A percentile compares a stretch with the other conserved stretches of the same genome.
These are phyloP conservation scores for Chaetodon auriga DNA, from an alignment of 2,113 vertebrate species.

Conservation along the genomic window DNA sequence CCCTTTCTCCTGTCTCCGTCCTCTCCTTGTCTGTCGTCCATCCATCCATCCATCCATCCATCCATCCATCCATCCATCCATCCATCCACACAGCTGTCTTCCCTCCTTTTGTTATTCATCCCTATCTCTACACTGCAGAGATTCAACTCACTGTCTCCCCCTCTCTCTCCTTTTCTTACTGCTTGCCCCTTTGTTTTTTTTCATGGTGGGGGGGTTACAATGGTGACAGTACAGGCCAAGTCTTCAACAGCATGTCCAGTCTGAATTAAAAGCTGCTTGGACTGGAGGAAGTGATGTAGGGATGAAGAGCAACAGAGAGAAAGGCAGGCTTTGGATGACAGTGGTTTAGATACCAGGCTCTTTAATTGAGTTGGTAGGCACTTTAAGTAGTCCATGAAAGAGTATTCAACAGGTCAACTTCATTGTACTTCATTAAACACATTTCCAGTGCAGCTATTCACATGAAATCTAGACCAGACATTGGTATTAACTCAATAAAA, in stretches of 20 bases:
- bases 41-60: slow-evolving; percentile 36
- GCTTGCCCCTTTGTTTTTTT: slow-evolving; percentile 34
- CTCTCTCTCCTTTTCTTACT: slow-evolving; percentile 10
- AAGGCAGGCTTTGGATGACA: slow-evolving; percentile 18
- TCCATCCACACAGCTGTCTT: slow-evolving; percentile 43
- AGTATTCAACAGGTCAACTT: no score
- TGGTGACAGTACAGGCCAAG: slow-evolving; percentile 38
- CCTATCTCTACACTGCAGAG: slow-evolving; percentile 72
- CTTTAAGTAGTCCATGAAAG: slow-evolving; percentile 12
- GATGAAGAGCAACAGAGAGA: slow-evolving; percentile 10
- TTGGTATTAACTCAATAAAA: no score
- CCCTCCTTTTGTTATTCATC: slow-evolving; percentile 63
- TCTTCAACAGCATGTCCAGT: slow-evolving; percentile 39
- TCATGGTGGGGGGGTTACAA: slow-evolving; percentile 32
- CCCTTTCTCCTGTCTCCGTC: slow-evolving; percentile 38
- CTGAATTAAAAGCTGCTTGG: slow-evolving; percentile 42
- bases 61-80: slow-evolving; percentile 37
- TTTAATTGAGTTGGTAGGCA: slow-evolving; percentile 17
- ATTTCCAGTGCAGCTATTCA: no score
- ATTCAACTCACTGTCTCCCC: slow-evolving; percentile 46
- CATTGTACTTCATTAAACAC: no score
- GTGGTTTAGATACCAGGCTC: slow-evolving; percentile 11
- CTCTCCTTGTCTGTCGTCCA: slow-evolving; percentile 54
- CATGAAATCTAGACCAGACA: no score
- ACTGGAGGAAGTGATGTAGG: neutral